These are phyloP conservation scores for Zosterops hypoxanthus DNA, from an alignment of 2,113 vertebrate genomes.

Conservation along the genomic window DNA sequence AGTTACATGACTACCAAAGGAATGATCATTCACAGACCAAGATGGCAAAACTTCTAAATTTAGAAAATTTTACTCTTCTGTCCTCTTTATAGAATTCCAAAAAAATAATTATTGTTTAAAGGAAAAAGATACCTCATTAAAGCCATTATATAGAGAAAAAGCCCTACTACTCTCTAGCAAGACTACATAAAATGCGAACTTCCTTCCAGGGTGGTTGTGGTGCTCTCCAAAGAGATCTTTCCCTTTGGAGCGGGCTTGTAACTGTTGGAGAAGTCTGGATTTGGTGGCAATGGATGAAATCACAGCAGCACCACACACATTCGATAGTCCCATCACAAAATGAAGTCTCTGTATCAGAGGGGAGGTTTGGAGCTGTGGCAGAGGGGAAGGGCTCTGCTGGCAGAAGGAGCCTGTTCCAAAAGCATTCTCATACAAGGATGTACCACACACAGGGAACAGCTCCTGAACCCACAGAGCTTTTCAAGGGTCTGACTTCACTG, in stretches of 20 bases:
- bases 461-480: background rate
- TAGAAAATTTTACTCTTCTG: background rate
- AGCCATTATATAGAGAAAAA: background rate
- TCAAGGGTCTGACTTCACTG: background rate
- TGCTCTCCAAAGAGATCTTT: background rate
- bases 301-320: background rate
- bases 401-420: background rate
- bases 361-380: background rate
- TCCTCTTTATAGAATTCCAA: background rate
- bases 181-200: background rate
- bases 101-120: background rate
- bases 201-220: background rate
- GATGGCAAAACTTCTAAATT: background rate
- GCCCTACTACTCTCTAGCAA: background rate
- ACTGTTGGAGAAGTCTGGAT: background rate
- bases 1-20: background rate
- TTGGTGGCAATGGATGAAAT: background rate
- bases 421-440: background rate
- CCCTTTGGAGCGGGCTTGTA: background rate
- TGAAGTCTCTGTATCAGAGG: background rate
- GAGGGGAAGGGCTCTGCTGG: background rate
- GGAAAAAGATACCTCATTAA: background rate
- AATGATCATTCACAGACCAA: background rate
- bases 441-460: background rate
- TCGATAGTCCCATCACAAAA: background rate